Base-by-base conservation (phyloP, 2,888 invertebrate genomes). In the Linnaemya tessellans region DNA sequence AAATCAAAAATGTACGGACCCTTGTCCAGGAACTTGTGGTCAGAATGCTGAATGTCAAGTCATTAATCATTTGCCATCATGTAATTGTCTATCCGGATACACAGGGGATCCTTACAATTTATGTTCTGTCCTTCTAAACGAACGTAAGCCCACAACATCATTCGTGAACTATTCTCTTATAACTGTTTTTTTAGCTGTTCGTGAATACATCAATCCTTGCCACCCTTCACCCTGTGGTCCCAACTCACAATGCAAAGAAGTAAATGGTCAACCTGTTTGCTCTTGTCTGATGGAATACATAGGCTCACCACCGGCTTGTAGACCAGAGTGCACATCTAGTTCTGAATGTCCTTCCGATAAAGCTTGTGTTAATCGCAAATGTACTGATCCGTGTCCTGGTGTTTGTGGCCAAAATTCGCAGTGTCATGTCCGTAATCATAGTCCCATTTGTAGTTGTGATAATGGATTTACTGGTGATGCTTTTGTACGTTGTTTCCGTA, bases 151-250 rank as follows among this genome's bases (percentile, higher is more conserved):
- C 15, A 38, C n/a, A 10, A 35, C 13, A 46, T 25, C n/a, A 18
- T 7, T 18, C 25, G 13, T 22, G 0, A 25, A 41, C 10, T 35
- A 35, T 43, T 35, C 38, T 51, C 46, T 51, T 10, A 46, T 1
- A 56, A 30, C 4, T 25, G 35, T 58, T 54, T 54, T 89, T 89
- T 20, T 87, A 95, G 95, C 93, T 49, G 89, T 91, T 65, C 88
- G 91, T 30, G 90, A 91, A 49, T 93, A 93, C 80, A 90, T 92
- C 4, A 93, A 95, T 89, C 96, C 96, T 2, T 97, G 97, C 89
- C 92, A 93, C 86, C 96, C 97, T 70, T 95, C 96, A 3, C 97
- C 97, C 0, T 97, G 97, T 90, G 97, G 97, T 49, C 95, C 96
- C 8, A 97, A 97, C 90, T 96, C 97, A 87, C 94, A 95, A 88